These are phyloP conservation scores for Eurytoma adleriae DNA, from an alignment of 2,888 invertebrate genomes.

Conservation along the genomic window DNA sequence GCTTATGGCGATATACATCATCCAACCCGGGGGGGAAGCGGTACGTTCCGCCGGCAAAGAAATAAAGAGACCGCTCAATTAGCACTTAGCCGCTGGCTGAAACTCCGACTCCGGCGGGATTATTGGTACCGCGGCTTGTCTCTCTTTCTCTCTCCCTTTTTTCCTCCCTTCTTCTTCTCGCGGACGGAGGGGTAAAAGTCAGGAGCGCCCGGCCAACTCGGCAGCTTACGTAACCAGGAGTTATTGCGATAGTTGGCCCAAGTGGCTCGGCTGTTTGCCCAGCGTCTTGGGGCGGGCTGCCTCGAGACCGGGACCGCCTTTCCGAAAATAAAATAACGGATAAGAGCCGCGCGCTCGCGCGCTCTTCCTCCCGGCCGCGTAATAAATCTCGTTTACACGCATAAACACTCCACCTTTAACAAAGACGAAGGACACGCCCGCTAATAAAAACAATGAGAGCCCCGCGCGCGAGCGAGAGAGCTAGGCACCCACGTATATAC, in stretches of 20 bases:
- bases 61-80: too few species aligned
- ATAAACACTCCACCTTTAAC: conserved; percentile 44
- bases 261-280: conserved; percentile 61
- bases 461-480: too few species aligned
- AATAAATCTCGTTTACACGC: conserved; percentile 49
- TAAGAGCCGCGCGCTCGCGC: conserved; percentile 13
- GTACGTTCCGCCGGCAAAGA: too few species aligned
- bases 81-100: too few species aligned
- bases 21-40: too few species aligned
- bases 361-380: not conserved
- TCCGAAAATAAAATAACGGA: conserved; percentile 47
- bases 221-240: conserved; percentile 59
- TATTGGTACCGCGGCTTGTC: not conserved
- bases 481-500: too few species aligned
- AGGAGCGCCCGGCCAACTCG: conserved; percentile 21
- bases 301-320: not conserved
- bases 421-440: conserved; percentile 23
- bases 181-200: not conserved
- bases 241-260: conserved; percentile 64
- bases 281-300: conserved; percentile 4
- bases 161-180: too few species aligned
- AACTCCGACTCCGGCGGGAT: not conserved
- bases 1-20: too few species aligned
- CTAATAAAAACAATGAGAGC: too few species aligned
- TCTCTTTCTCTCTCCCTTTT: too few species aligned